Evolutionary conservation across 2,113 vertebrate genomes (phyloP).

Genomic region (Limnothrissa miodon): DNA sequence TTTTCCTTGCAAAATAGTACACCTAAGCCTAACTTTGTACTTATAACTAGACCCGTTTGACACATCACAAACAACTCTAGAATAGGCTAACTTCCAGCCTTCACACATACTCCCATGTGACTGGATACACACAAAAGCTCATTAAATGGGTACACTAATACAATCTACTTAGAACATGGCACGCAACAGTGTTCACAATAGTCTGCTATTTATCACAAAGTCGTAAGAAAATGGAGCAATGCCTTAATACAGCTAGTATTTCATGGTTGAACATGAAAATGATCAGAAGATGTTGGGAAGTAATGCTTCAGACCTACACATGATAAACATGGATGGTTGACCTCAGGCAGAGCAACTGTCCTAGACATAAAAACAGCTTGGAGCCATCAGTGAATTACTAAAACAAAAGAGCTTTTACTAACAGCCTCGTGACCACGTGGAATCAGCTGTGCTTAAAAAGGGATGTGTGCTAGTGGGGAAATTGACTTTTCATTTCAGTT

Average conservation of each 20-base stretch:
- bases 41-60: too few species aligned
- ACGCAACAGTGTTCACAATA: neutral
- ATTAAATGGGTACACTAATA: neutral
- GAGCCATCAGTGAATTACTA: neutral
- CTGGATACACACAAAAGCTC: neutral
- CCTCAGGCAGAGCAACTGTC: neutral
- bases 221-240: neutral
- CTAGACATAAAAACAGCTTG: slow-evolving; percentile 8
- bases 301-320: neutral
- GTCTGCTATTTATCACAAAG: neutral
- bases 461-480: neutral
- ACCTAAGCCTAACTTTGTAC: too few species aligned
- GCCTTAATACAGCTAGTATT: neutral
- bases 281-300: neutral
- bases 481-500: neutral
- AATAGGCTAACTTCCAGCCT: neutral
- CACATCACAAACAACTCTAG: neutral
- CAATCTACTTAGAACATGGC: neutral
- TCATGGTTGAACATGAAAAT: too few species aligned
- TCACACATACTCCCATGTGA: neutral
- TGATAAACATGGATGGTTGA: neutral
- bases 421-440: neutral
- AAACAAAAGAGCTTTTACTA: neutral
- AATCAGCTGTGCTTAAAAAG: neutral
- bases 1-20: too few species aligned